Evolutionary conservation across 2,113 vertebrate genomes (phyloP).

Genomic region (Eleginops maclovinus): DNA sequence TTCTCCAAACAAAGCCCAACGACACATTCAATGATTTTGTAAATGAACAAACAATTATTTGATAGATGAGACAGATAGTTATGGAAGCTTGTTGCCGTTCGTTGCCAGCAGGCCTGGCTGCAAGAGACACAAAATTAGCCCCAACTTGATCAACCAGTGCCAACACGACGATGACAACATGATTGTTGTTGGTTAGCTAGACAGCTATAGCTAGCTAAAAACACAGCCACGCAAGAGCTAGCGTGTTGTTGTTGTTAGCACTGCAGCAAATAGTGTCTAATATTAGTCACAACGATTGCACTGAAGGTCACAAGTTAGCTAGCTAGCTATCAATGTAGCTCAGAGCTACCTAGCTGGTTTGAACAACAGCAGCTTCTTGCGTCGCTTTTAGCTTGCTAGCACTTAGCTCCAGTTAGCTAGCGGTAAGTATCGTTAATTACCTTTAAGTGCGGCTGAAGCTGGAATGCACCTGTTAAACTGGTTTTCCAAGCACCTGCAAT

Average conservation of each 20-base stretch:
- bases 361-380: slow-evolving; percentile 77
- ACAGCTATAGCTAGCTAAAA: slow-evolving; percentile 39
- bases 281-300: slow-evolving; percentile 39
- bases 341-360: slow-evolving; percentile 62
- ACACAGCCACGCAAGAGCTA: slow-evolving; percentile 36
- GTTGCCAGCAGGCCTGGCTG: slow-evolving; percentile 51
- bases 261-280: slow-evolving; percentile 32
- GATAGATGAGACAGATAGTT: background rate
- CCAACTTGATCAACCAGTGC: slow-evolving; percentile 54
- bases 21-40: background rate
- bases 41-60: background rate
- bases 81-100: slow-evolving; percentile 16
- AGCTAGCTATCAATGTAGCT: slow-evolving; percentile 39
- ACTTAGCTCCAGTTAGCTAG: slow-evolving; percentile 47
- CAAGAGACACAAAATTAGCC: slow-evolving; percentile 48
- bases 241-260: slow-evolving; percentile 28
- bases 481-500: slow-evolving; percentile 17
- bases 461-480: slow-evolving; percentile 1
- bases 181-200: slow-evolving; percentile 52
- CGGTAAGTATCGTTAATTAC: slow-evolving; percentile 59
- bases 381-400: slow-evolving; percentile 66
- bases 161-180: slow-evolving; percentile 70
- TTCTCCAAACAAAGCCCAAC: background rate
- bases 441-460: slow-evolving; percentile 37
- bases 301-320: slow-evolving; percentile 74